Evolutionary conservation across 2,888 invertebrate genomes (phyloP), one percentile per base, ranked within the genome.

Genomic region (Tiphia femorata): DNA sequence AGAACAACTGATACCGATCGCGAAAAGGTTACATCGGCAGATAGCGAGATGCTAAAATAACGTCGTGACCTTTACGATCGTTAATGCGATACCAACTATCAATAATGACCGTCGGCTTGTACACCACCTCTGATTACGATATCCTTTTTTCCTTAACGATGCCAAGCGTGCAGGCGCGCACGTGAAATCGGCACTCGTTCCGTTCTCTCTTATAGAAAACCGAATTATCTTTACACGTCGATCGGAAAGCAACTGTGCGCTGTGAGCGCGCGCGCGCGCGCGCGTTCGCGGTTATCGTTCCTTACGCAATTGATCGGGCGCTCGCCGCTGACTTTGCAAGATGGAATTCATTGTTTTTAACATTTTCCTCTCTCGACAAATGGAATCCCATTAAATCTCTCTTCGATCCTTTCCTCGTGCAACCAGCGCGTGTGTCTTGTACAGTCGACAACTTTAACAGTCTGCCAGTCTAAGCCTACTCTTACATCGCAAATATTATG

Each of bases 1-100:
- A 70, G 70, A 70, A 67, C 69, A 14, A 61, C 46, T 66, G 70
- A 69, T 69, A 69, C 17, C 56, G 63, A 69, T 69, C 61, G 59
- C 8, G 47, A 69, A n/a, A 69, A 70, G 63, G 69, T 70, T 59
- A 61, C 38, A 19, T 16, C 49, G 35, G 50, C 53, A 59, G 66
- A 69, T 64, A 70, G 64, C 59, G 56, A 48, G 33, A 56, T 64
- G 62, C 58, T 62, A 57, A 60, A 70, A 67, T 63, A 70, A 62
- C 64, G 41, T 53, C 19, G 48, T 60, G 62, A 70, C 70, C 69
- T 70, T 67, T 65, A 35, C 66, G 63, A 69, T 66, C 63, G 63
- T 21, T 37, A 35, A 42, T 51, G 48, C 53, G 70, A 69, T 70
- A 65, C 48, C 23, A 58, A 56, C 44, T n/a, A n/a, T n/a, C 14